These are phyloP conservation scores for Chymomyza caudatula DNA, from an alignment of 2,888 invertebrate species.

Conservation along the genomic window DNA sequence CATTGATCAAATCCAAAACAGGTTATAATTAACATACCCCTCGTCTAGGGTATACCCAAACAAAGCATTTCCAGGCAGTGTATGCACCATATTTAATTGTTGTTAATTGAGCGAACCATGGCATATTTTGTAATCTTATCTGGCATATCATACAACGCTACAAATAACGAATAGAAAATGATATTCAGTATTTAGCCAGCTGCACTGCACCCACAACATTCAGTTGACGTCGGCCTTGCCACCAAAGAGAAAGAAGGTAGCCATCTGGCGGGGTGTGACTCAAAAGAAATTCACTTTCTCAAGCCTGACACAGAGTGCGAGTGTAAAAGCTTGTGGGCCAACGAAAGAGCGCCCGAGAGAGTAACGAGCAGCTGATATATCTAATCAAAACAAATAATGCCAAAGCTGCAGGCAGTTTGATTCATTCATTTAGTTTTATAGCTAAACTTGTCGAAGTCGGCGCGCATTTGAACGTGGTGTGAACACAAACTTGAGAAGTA, in stretches of 20 bases:
- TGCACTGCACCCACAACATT: conserved; percentile 7
- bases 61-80: not conserved
- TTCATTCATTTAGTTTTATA: conserved; percentile 59
- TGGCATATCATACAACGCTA: conserved; percentile 6
- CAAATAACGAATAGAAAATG: not conserved
- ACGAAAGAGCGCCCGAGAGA: conserved; percentile 5
- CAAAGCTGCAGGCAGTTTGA: conserved; percentile 33
- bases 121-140: conserved; percentile 45
- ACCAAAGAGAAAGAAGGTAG: not conserved
- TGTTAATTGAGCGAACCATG: conserved; percentile 29
- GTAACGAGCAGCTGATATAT: conserved; percentile 43
- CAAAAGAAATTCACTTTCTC: conserved; percentile 50
- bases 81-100: conserved; percentile 1
- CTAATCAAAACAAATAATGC: conserved; percentile 69
- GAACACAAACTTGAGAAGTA: conserved; percentile 8
- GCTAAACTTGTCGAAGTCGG: not conserved
- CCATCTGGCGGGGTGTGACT: conserved; percentile 30
- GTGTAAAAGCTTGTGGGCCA: conserved; percentile 2
- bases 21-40: not conserved
- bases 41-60: not conserved
- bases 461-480: conserved; percentile 15
- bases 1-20: not conserved
- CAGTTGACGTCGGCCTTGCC: conserved; percentile 48
- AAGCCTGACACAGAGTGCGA: not conserved
- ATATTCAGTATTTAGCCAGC: conserved; percentile 4